These are phyloP conservation scores for Halocynthia roretzi DNA, from an alignment of 23 tunicate species.

Conservation along the genomic window DNA sequence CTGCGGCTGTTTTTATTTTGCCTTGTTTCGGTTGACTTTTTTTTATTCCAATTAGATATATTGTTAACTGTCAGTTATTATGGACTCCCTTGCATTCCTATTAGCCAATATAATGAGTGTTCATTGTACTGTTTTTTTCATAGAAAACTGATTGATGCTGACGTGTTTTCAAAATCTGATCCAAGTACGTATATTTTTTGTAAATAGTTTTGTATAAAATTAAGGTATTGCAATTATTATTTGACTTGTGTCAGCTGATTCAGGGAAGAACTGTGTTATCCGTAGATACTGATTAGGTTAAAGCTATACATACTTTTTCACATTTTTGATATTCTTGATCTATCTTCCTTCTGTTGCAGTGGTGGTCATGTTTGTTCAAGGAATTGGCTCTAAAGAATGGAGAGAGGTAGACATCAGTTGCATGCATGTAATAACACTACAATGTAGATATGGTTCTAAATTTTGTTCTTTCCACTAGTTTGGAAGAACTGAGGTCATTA, in stretches of 20 bases:
- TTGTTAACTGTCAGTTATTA: background rate
- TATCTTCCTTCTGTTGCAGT: slow-evolving; percentile 36
- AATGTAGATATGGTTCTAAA: background rate
- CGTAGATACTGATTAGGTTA: too few species aligned
- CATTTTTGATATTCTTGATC: background rate
- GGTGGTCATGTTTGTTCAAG: slow-evolving; percentile 86
- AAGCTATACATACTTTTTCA: too few species aligned
- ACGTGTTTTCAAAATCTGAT: slow-evolving; percentile 90
- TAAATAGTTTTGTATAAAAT: background rate
- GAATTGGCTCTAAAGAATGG: slow-evolving; percentile 81
- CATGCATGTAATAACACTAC: background rate
- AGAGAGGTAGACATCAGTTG: slow-evolving; percentile 50
- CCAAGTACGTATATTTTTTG: slow-evolving; percentile 63
- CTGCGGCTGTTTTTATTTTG: too few species aligned
- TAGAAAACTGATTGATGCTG: slow-evolving; percentile 87
- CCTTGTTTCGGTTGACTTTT: too few species aligned
- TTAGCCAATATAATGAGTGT: background rate
- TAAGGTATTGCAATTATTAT: background rate
- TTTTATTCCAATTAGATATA: background rate
- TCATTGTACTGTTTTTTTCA: slow-evolving; percentile 5
- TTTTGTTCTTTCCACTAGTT: slow-evolving; percentile 19
- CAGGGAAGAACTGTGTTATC: too few species aligned
- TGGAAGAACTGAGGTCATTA: slow-evolving; percentile 75
- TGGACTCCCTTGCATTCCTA: background rate
- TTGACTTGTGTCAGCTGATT: too few species aligned